A percentile compares a stretch with the other conserved stretches of the same genome.
Conservation (phyloP, 2,113 vertebrate genomes). For the Xenotilapia caudafasciata region DNA sequence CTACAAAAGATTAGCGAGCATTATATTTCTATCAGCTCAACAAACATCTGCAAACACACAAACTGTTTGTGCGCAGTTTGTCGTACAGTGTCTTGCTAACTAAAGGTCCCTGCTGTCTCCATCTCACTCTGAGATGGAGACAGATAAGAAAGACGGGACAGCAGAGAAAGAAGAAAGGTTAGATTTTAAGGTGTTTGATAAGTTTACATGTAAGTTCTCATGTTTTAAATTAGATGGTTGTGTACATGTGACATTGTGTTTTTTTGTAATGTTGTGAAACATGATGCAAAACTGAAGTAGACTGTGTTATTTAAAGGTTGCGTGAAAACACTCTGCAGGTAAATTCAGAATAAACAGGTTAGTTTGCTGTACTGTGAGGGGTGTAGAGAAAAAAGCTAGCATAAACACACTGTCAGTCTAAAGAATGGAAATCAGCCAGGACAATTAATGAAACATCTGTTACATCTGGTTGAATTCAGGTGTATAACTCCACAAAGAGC, state of each 20-base stretch:
- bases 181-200: neutral
- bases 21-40: neutral
- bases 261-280: neutral
- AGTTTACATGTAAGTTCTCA: neutral
- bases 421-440: neutral
- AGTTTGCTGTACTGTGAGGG: neutral
- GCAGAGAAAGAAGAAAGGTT: neutral
- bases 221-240: neutral
- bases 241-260: neutral
- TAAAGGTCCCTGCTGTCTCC: neutral
- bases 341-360: neutral
- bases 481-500: neutral
- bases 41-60: neutral
- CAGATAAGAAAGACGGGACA: neutral
- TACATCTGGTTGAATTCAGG: neutral
- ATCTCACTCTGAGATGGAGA: neutral
- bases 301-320: neutral
- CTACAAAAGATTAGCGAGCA: neutral
- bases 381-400: neutral
- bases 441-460: neutral
- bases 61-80: neutral
- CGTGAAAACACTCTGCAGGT: neutral
- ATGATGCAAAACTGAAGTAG: neutral
- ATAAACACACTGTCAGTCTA: neutral
- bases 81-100: fast-evolving